These are phyloP conservation scores for Thyatira batis DNA, from an alignment of 2,888 invertebrate genomes.

Conservation along the genomic window DNA sequence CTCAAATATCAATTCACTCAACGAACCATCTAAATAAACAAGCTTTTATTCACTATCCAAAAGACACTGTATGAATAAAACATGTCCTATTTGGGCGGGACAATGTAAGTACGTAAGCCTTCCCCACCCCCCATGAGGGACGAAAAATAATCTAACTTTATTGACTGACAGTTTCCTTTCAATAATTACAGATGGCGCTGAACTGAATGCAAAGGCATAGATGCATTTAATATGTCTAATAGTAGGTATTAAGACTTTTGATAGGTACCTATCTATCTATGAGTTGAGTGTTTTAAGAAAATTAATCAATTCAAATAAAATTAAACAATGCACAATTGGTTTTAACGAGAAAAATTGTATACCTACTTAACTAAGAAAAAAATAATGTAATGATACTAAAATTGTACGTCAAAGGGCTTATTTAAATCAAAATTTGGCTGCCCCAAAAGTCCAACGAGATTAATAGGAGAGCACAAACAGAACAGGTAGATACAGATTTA, in stretches of 20 bases:
- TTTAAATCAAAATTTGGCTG: no score
- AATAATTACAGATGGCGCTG: constrained; percentile 34
- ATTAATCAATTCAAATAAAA: no score
- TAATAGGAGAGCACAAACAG: constrained; percentile 1
- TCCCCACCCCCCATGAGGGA: constrained; percentile 31
- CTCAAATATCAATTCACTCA: constrained; percentile 14
- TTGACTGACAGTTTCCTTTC: constrained; percentile 16
- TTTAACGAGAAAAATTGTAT: no score
- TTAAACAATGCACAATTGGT: no score
- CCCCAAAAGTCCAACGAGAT: constrained; percentile 5
- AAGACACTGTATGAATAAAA: constrained; percentile 67
- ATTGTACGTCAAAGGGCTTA: no score
- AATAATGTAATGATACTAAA: no score
- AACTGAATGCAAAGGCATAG: no score
- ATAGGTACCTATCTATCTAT: no score
- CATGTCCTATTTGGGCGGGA: constrained; percentile 63
- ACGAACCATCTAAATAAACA: constrained; percentile 30
- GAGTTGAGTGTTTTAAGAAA: no score
- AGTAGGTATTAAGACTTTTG: no score
- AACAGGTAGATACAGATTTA: constrained; percentile 6
- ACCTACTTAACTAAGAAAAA: no score
- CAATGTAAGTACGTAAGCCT: constrained; percentile 57
- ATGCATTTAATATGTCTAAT: no score
- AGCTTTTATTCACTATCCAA: constrained; percentile 40
- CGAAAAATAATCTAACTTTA: constrained; percentile 41